phyloP scores from a whole-genome alignment of 2,797 vertebrate species.

The Rhyacichthys aspro region DNA sequence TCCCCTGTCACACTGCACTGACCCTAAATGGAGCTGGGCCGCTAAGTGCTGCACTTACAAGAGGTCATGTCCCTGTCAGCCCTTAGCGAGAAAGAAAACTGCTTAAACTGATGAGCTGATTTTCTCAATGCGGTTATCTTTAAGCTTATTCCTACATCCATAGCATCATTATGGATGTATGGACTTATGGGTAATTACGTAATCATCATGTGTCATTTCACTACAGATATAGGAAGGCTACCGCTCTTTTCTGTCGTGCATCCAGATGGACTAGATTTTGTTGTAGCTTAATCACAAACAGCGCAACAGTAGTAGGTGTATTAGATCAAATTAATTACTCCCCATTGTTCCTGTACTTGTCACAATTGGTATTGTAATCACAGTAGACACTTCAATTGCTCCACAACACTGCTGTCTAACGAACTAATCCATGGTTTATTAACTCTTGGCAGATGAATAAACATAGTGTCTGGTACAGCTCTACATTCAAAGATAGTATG shows the following conservation, averaged over 20 bases:
- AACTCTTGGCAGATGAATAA: not conserved
- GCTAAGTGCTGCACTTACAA: constrained; percentile 35
- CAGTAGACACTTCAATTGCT: constrained; percentile 2
- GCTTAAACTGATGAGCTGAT: constrained; percentile 20
- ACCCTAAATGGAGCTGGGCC: constrained; percentile 33
- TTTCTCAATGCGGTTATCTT: constrained; percentile 13
- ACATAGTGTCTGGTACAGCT: not conserved
- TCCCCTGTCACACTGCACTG: constrained; percentile 18
- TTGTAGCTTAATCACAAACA: not conserved
- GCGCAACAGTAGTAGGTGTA: not conserved
- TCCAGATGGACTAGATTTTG: not conserved
- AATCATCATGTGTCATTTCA: no score
- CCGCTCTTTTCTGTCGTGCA: not conserved
- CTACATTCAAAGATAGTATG: not conserved
- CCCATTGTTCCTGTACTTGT: no score
- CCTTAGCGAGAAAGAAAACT: constrained; percentile 21
- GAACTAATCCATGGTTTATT: constrained; percentile 19
- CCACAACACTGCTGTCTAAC: constrained; percentile 14
- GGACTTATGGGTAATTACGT: no score
- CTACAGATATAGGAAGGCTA: no score
- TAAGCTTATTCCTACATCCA: constrained; percentile 6
- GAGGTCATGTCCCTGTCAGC: constrained; percentile 37
- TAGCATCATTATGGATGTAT: no score
- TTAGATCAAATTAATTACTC: constrained; percentile 2
- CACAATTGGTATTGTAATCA: constrained; percentile 4